Base-by-base conservation (phyloP, 2,888 invertebrate species). In the Phytoseiulus persimilis region DNA sequence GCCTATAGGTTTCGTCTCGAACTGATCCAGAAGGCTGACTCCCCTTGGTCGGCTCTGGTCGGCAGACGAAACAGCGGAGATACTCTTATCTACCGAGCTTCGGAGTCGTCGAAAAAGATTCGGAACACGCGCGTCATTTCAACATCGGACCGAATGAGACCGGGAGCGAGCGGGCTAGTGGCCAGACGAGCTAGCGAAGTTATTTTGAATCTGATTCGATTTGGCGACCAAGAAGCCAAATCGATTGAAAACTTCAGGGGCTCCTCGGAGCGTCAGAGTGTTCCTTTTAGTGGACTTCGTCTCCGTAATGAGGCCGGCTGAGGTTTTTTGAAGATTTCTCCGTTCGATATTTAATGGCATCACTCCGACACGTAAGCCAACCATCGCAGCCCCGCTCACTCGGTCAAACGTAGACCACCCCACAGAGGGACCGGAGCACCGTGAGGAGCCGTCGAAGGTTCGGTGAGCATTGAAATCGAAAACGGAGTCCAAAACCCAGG, bases 161-260 rank as follows among this genome's bases (percentile, higher is more conserved):
- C 14, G 23, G 65, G 39, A 39, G 39, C 39, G 39, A 39, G 39
- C 39, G 39, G 39, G 39, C 39, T 39, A 39, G 39, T 9, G 39
- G 39, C 39, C 65, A 65, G 65, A 9, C 39, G 39, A 39, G 39
- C 39, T 39, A 39, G 39, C 39, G 39, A 39, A 65, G 65, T 14
- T 65, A 65, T 65, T 65, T 28, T 65, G 65, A 28, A 11, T 65
- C 18, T 23, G 65, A 65, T 65, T 65, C 65, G 65, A 65, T 65
- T 65, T 28, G 65, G 65, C 65, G 65, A 65, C 14, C 23, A 65
- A 65, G 18, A 65, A 65, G 65, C 28, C 9, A 65, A 65, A 65
- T 65, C 65, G 65, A 65, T 65, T 65, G 65, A 65, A 65, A 65
- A 65, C 65, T 65, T 65, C 65, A 65, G 65, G 65, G 65, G 65